A percentile compares a stretch with the other conserved stretches of the same genome.
These are phyloP conservation scores for Poecilobothrus nobilitatus DNA, from an alignment of 2,888 invertebrate species.

Conservation along the genomic window DNA sequence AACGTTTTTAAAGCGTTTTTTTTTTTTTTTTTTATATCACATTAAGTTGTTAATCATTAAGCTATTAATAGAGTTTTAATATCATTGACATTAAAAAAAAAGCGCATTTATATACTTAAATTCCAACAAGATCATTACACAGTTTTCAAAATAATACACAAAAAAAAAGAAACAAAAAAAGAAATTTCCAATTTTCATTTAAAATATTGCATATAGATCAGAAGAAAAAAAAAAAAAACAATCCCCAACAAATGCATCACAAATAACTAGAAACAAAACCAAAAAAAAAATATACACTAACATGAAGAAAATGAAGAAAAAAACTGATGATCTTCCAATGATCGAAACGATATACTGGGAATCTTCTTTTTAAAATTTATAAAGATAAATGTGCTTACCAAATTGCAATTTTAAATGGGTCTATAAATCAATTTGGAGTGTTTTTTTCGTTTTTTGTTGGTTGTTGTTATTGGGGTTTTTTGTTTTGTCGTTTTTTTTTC, in stretches of 20 bases:
- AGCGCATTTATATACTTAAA: background rate
- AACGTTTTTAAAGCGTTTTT: too few relatives aligned
- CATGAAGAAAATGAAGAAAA: background rate
- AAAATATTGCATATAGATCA: too few relatives aligned
- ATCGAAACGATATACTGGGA: background rate
- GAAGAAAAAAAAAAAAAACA: too few relatives aligned
- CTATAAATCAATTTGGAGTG: conserved; percentile 1
- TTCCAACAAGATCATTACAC: background rate
- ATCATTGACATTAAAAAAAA: background rate
- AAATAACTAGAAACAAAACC: too few relatives aligned
- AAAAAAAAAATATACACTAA: background rate
- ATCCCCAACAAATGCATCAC: too few relatives aligned
- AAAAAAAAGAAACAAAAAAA: too few relatives aligned
- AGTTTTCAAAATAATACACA: background rate
- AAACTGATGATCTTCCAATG: background rate
- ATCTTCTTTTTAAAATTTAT: background rate
- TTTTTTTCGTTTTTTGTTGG: background rate
- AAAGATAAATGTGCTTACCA: conserved; percentile 3
- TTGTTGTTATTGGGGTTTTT: background rate
- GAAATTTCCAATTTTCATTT: too few relatives aligned
- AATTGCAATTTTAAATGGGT: background rate
- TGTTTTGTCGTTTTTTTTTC: too few relatives aligned
- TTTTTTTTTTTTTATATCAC: background rate
- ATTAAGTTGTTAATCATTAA: background rate
- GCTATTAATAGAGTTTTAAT: background rate